phyloP scores from a whole-genome alignment of 2,888 invertebrate species.

The Aporophyla lueneburgensis region DNA sequence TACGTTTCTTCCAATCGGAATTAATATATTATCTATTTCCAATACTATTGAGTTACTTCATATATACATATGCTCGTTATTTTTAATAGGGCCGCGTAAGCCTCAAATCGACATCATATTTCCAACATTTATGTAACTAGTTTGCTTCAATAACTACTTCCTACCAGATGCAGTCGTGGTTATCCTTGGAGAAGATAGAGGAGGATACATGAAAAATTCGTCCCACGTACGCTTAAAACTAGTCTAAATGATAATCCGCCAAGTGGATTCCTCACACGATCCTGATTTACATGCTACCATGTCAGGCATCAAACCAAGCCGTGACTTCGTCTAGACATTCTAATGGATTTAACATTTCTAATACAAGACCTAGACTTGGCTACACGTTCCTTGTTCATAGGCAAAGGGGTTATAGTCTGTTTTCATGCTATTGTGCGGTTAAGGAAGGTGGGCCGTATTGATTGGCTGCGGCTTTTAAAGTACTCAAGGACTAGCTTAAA shows the following conservation, averaged over 20 bases:
- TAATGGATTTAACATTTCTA: conserved; percentile 55
- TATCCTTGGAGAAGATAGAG: conserved; percentile 4
- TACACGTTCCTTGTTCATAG: conserved; percentile 40
- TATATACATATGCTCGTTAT: conserved; percentile 32
- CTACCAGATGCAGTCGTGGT: neutral
- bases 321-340: conserved; percentile 63
- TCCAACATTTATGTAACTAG: neutral
- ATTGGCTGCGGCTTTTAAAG: conserved; percentile 33
- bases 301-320: conserved; percentile 28
- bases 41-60: conserved; percentile 15
- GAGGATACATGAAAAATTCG: conserved; percentile 25
- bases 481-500: conserved; percentile 15
- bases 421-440: conserved; percentile 48
- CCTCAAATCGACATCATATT: conserved; percentile 17
- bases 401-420: conserved; percentile 21
- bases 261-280: conserved; percentile 57
- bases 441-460: conserved; percentile 41
- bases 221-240: conserved; percentile 48
- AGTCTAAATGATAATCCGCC: conserved; percentile 62
- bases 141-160: neutral
- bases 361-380: conserved; percentile 30
- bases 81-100: conserved; percentile 30
- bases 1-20: conserved; percentile 8
- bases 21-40: conserved; percentile 12
- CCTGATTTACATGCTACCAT: conserved; percentile 58